These are phyloP conservation scores for Hipparchia semele DNA, from an alignment of 2,888 invertebrate genomes.

Conservation along the genomic window DNA sequence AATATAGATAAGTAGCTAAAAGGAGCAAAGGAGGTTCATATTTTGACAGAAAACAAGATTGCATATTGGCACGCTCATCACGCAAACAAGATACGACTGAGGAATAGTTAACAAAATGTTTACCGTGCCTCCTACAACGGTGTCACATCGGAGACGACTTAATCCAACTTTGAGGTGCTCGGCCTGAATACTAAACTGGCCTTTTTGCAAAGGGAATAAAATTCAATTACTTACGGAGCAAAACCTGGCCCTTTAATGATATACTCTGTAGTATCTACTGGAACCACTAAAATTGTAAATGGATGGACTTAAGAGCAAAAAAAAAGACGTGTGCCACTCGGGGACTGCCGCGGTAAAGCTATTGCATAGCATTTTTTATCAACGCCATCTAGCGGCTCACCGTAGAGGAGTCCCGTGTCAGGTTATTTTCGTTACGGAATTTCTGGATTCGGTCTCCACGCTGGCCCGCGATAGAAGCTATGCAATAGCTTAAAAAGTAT, in stretches of 20 bases:
- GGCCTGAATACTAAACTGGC: constrained; percentile 41
- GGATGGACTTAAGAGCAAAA: too few species aligned
- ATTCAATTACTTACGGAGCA: constrained; percentile 33
- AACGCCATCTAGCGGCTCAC: too few species aligned
- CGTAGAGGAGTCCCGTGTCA: too few species aligned
- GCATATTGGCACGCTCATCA: constrained; percentile 51
- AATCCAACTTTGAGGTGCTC: constrained; percentile 41
- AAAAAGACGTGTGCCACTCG: too few species aligned
- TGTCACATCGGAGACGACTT: constrained; percentile 39
- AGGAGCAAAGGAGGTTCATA: neutral
- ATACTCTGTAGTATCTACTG: neutral
- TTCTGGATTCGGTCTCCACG: too few species aligned
- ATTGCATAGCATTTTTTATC: too few species aligned
- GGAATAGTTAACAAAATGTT: constrained; percentile 70
- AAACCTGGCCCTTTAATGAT: neutral
- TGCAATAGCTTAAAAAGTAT: too few species aligned
- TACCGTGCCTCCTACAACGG: constrained; percentile 46
- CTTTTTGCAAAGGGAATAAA: constrained; percentile 36
- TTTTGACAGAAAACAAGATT: constrained; percentile 11
- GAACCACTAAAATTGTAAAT: too few species aligned
- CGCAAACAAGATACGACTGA: constrained; percentile 59
- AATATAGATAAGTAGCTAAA: too few species aligned
- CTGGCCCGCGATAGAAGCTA: too few species aligned
- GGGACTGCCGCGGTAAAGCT: too few species aligned
- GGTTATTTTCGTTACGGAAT: too few species aligned